Evolutionary conservation across 2,113 vertebrate genomes (phyloP), one percentile per base, ranked within the genome.

Genomic region (Kryptolebias marmoratus): DNA sequence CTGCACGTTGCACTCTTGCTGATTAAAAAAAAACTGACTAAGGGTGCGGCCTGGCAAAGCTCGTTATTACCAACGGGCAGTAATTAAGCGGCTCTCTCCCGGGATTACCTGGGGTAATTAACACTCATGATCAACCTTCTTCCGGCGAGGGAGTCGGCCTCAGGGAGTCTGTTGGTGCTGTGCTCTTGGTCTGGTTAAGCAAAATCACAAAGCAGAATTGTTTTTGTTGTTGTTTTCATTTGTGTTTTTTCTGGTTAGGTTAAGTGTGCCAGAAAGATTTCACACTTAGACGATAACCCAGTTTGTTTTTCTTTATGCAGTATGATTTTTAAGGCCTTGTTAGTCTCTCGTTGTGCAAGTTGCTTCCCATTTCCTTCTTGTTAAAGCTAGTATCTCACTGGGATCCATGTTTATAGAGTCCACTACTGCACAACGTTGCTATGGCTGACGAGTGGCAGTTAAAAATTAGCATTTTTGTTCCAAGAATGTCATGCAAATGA

Each of bases 41-140:
- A 65, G 39, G 56, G 9, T 55, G 13, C 2, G 56, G 49, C 69
- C 70, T 47, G 65, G 28, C 59, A 58, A 10, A 62, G 79, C 76
- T 67, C 70, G 76, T 80, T 83, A 73, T 81, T 67, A 76, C 54
- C 75, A 62, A 64, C 80, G 59, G 82, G 30, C 52, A 47, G 71
- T 77, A 77, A 82, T 84, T 84, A 88, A 73, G 76, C 55, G 58
- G 60, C 61, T 71, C 48, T 74, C 76, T 81, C 2, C 36, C 1
- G 73, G 58, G 76, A 72, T 50, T 1, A 30, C 1, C 31, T 0
- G 58, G 22, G 42, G 69, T 80, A 82, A 88, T 88, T 84, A 87
- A 79, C 31, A 0, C 52, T 79, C 47, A 71, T 65, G 16, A 80
- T 78, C 73, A 83, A 67, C 84, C 67, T 49, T 69, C 15, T 65